Conservation (phyloP, 2,888 invertebrate genomes). For the Ecliptopera silaceata region DNA sequence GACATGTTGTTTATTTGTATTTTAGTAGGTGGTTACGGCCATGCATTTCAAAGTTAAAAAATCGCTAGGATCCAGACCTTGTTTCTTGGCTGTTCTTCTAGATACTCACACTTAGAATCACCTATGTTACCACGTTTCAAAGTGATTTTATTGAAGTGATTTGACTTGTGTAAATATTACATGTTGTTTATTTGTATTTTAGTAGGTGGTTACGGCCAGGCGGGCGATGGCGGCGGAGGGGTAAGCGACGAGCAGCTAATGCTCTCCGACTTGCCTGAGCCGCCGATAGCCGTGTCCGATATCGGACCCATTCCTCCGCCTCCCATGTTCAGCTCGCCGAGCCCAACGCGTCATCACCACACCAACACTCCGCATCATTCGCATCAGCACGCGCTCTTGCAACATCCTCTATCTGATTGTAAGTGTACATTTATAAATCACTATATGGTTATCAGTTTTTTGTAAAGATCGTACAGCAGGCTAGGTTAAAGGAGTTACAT, state of each 20-base stretch:
- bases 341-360: conserved; percentile 82
- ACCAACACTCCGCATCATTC: conserved; percentile 72
- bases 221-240: conserved; percentile 47
- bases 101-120: no score
- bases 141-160: no score
- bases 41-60: no score
- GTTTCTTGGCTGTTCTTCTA: no score
- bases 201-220: conserved; percentile 83
- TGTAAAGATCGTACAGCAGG: no score
- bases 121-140: no score
- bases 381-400: conserved; percentile 55
- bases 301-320: conserved; percentile 97
- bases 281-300: conserved; percentile 95
- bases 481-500: no score
- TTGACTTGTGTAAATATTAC: no score
- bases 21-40: no score
- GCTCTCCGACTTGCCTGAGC: conserved; percentile 94
- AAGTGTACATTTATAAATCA: conserved; percentile 46
- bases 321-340: conserved; percentile 97
- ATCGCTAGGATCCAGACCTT: no score
- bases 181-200: conserved; percentile 42
- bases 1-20: no score
- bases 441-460: no score
- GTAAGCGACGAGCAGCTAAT: conserved; percentile 83
- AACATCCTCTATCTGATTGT: conserved; percentile 72